Evolutionary conservation across 64 coral and sea anemone genomes (phyloP), one percentile per base, ranked within the genome.

Genomic region (Dendrophyllia cribrosa): DNA sequence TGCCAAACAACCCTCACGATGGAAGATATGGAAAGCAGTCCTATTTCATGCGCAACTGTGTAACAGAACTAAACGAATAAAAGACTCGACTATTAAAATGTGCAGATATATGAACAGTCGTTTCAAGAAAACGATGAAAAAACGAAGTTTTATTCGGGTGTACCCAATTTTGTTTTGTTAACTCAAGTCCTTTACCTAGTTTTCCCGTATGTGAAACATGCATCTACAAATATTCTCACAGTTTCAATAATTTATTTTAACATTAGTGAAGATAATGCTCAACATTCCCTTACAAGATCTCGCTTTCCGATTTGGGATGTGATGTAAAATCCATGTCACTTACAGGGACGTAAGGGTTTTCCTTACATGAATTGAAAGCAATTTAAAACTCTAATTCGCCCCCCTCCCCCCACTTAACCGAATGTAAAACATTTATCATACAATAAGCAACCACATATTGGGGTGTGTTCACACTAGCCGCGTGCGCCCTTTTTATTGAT

Each of bases 221-320:
- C 43, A 86, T 60, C 59, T 66, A 86, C 82, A 67, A 86, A 86
- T 58, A 12, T 53, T 86, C 12, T 19, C 59, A 15, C 16, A 43
- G 66, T 86, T 86, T 86, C 24, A 51, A 47, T 22, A 75, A 15
- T 67, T 88, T 43, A 43, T 75, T 14, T 23, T 88, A 11, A 72
- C 71, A 14, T 70, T 87, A 43, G 56, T 87, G 70, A 58, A 70
- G 53, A n/a, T n/a, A n/a, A 87, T 46, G 44, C 52, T 87, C 11
- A 87, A 87, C 56, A 59, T 7, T 58, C 60, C 85, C 7, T 87
- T 87, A 44, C 85, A 87, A 87, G 85, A 87, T 14, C 9, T 87
- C 49, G 85, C 85, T 44, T 87, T 71, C 68, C 52, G 85, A 72
- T 73, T 87, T 87, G 60, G n/a, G 3, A 84, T 84, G n/a, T n/a